Percentiles rank a stretch among this genome's conserved stretches.
Conservation (phyloP, 2,113 vertebrate genomes). For the Myrmecophaga tridactyla region DNA sequence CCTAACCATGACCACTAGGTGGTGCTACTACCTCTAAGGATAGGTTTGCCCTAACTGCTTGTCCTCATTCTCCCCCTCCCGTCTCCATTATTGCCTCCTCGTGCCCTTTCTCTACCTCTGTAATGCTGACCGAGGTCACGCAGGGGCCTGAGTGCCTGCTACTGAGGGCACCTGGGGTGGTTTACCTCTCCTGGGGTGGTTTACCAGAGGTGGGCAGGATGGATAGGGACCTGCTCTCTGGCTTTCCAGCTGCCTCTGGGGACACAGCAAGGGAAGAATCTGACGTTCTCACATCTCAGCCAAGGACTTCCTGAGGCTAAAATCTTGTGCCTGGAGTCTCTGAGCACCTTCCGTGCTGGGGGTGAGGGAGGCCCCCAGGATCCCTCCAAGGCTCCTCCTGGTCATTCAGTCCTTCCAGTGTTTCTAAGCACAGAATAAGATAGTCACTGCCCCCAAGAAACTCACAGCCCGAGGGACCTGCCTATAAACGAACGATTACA, state of each 20-base stretch:
- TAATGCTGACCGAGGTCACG: not conserved
- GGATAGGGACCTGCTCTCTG: not conserved
- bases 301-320: not conserved
- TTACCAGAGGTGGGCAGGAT: not conserved
- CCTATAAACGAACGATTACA: not conserved
- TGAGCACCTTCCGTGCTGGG: not conserved
- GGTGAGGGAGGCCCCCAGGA: not conserved
- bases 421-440: not conserved
- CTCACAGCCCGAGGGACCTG: not conserved
- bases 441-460: not conserved
- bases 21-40: not conserved
- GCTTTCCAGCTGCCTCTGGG: not conserved
- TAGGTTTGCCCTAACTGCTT: not conserved
- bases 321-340: not conserved
- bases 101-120: not conserved
- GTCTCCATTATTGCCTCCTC: not conserved
- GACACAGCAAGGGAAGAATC: not conserved
- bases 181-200: not conserved
- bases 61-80: not conserved
- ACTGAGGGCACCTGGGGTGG: not conserved
- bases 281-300: not conserved
- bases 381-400: not conserved
- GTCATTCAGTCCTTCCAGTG: not conserved
- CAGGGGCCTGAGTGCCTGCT: not conserved
- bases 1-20: constrained; percentile 44